Conservation (phyloP, 2,888 invertebrate genomes). For the Mythimna lalbum region DNA sequence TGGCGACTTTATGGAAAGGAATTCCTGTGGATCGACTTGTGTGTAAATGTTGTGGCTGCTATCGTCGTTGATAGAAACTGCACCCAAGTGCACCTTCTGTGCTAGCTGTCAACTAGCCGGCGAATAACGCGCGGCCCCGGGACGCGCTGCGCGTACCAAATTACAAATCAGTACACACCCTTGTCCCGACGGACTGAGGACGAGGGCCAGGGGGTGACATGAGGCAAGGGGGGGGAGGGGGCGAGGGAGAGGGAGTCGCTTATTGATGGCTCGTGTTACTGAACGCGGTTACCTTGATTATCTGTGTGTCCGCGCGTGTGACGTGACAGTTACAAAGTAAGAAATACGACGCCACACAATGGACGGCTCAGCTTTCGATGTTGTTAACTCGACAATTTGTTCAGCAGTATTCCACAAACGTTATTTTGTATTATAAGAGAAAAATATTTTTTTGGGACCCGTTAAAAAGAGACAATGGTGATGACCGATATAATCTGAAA, state of each 20-base stretch:
- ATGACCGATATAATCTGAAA: neutral
- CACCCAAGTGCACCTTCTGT: constrained; percentile 22
- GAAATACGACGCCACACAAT: constrained; percentile 37
- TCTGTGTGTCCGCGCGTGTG: constrained; percentile 53
- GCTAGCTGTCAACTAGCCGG: neutral
- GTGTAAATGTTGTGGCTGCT: too few species aligned
- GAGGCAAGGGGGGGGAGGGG: neutral
- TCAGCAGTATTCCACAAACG: neutral
- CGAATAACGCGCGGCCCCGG: constrained; percentile 20
- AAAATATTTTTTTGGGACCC: neutral
- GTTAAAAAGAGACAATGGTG: neutral
- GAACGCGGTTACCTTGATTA: constrained; percentile 64
- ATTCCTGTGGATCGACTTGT: neutral
- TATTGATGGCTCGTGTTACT: constrained; percentile 71
- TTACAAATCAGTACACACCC: constrained; percentile 72
- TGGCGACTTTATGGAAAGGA: too few species aligned
- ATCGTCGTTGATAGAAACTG: neutral
- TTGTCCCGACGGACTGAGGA: constrained; percentile 54
- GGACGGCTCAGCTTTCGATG: constrained; percentile 20
- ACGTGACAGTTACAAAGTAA: constrained; percentile 49
- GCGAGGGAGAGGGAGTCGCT: constrained; percentile 41
- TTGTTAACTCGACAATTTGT: constrained; percentile 29
- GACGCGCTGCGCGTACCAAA: constrained; percentile 63
- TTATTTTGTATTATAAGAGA: neutral
- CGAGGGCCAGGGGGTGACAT: constrained; percentile 13